These are phyloP conservation scores for Opisthograptis luteolata DNA, from an alignment of 2,888 invertebrate genomes.

Conservation along the genomic window DNA sequence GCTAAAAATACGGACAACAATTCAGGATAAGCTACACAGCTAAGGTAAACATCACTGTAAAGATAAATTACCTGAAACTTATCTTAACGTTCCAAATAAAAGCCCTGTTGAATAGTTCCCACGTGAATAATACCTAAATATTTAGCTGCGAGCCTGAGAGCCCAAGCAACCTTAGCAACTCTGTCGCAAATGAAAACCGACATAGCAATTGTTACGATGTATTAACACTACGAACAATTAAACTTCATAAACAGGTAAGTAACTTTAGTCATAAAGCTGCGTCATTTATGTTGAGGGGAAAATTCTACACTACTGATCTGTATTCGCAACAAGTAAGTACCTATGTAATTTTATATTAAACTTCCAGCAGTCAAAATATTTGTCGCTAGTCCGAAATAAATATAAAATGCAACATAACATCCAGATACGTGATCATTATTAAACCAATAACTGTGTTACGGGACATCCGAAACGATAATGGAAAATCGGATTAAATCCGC, in stretches of 20 bases:
- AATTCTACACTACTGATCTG: no score
- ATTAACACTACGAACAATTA: background rate
- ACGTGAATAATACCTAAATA: conserved; percentile 8
- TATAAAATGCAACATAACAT: no score
- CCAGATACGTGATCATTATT: no score
- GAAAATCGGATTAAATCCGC: no score
- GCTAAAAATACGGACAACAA: no score
- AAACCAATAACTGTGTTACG: no score
- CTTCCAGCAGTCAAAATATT: no score
- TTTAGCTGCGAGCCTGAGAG: conserved; percentile 9
- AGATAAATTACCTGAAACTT: background rate
- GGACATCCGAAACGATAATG: no score
- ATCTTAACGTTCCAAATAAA: conserved; percentile 1
- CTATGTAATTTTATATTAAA: no score
- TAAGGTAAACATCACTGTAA: background rate
- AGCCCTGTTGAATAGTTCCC: conserved; percentile 1
- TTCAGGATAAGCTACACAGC: no score
- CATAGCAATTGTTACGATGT: background rate
- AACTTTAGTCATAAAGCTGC: background rate
- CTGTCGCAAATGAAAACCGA: conserved; percentile 4
- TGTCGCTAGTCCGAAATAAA: no score
- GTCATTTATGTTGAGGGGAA: background rate
- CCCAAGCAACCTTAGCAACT: background rate
- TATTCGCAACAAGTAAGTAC: no score
- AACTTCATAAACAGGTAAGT: background rate